Evolutionary conservation across 2,113 vertebrate genomes (phyloP), one percentile per base, ranked within the genome.

Genomic region (Xyliphius kryptos): DNA sequence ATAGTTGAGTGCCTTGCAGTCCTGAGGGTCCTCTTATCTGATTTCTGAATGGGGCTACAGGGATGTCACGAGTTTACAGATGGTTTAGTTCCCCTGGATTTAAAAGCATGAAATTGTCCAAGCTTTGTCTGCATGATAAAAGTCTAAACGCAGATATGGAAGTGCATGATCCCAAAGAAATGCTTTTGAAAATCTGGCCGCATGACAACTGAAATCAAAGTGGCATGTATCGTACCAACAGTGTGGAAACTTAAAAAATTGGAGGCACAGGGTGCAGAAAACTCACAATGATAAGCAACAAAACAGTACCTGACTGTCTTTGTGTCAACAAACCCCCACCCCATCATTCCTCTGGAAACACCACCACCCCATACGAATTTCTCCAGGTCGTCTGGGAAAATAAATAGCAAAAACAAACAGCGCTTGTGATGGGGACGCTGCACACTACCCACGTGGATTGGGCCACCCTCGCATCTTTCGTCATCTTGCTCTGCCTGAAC

Each of bases 221-320:
- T 38, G 57, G 41, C 61, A 55, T 61, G 36, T 13, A 55, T 88
- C 77, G 83, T 88, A 88, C 88, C 89, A 64, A 77, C 68, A 78
- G 56, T 41, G 69, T 69, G 49, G 76, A 26, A 76, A 64, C 61
- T 6, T 32, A 32, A 32, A 32, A 32, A 32, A 32, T 5, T 32
- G 26, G 26, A 32, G 26, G 26, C 26, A 32, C 26, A 32, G 26
- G 2, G 26, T 32, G 26, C 26, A 32, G 26, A 32, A 32, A 32
- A 32, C 26, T 32, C 26, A 76, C 19, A 71, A 13, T 4, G 1
- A 54, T 63, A 57, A 76, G 70, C 52, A 67, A 78, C 69, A 75
- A 66, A 81, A 81, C 74, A 83, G 88, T 86, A 77, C 89, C 87
- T 73, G 85, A 83, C 88, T 87, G 87, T 88, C 83, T 84, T 81